A percentile compares a stretch with the other conserved stretches of the same genome.
phyloP scores from a whole-genome alignment of 2,797 vertebrate genomes.

The Ambastaia sidthimunki region DNA sequence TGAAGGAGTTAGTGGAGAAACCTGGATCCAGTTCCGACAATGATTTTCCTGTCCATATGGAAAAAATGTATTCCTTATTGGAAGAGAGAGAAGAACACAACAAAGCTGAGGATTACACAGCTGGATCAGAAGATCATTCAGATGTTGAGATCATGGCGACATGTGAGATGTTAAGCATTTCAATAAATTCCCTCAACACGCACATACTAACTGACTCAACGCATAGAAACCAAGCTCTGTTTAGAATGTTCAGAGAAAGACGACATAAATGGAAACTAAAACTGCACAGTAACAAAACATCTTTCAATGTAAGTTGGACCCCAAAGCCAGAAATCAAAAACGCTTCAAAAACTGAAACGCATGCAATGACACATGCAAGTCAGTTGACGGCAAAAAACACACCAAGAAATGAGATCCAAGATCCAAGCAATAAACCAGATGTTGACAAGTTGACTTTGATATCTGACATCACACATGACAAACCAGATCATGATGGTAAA shows the following conservation, averaged over 20 bases:
- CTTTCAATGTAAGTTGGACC: not conserved
- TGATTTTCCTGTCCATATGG: not conserved
- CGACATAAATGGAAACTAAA: not conserved
- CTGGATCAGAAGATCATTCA: not conserved
- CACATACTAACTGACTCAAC: not conserved
- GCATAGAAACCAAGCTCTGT: not conserved
- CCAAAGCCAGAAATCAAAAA: not conserved
- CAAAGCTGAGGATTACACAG: not conserved
- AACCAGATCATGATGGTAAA: too few relatives aligned
- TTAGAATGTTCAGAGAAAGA: not conserved
- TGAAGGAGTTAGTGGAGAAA: not conserved
- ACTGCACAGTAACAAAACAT: not conserved
- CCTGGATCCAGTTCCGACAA: slow-evolving; percentile 5
- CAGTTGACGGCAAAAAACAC: not conserved
- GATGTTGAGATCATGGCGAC: not conserved
- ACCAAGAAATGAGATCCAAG: not conserved
- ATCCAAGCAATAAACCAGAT: too few relatives aligned
- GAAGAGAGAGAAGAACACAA: slow-evolving; percentile 1
- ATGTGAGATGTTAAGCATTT: not conserved
- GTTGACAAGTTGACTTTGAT: not conserved
- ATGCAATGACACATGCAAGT: not conserved
- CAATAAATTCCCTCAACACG: too few relatives aligned
- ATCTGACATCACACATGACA: too few relatives aligned
- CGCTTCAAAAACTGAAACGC: not conserved
- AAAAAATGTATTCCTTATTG: slow-evolving; percentile 3